Percentiles rank a stretch among this genome's conserved stretches.
These are phyloP conservation scores for Pollimyrus isidori DNA, from an alignment of 2,113 vertebrate genomes.

Conservation along the genomic window DNA sequence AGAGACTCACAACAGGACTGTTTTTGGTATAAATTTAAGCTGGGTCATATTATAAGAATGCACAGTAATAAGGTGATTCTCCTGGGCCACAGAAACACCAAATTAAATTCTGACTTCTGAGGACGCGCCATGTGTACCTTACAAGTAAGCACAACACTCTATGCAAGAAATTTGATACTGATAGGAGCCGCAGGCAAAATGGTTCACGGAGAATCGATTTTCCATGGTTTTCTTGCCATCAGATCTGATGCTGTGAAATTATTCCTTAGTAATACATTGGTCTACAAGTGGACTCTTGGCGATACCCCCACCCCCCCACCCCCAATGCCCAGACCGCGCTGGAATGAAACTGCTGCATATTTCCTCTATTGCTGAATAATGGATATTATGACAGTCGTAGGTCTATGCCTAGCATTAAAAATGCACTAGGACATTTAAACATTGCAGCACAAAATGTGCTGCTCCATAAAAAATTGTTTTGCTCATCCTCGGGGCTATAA, in stretches of 20 bases:
- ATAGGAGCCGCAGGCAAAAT: not conserved
- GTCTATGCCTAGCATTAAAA: not conserved
- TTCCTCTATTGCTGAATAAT: not conserved
- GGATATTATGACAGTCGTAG: not conserved
- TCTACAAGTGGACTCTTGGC: not conserved
- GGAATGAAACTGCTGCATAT: not conserved
- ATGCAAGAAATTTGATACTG: not conserved
- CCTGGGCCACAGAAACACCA: not conserved
- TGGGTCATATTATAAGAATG: not conserved
- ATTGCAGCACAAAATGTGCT: not conserved
- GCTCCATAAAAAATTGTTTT: not conserved
- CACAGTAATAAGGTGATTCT: not conserved
- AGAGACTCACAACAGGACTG: not conserved
- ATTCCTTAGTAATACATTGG: not conserved
- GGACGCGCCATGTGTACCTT: too few relatives aligned
- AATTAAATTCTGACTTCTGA: not conserved
- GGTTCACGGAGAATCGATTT: not conserved
- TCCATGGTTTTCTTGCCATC: not conserved
- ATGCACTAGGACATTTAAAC: not conserved
- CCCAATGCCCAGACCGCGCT: not conserved
- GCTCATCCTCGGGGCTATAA: not conserved
- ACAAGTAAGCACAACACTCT: not conserved
- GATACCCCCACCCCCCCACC: not conserved
- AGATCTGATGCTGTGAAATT: slow-evolving; percentile 10
- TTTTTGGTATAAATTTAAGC: not conserved